Percentiles rank a stretch among this genome's conserved stretches.
Conservation (phyloP, 2,113 vertebrate species). For the Ahaetulla prasina region DNA sequence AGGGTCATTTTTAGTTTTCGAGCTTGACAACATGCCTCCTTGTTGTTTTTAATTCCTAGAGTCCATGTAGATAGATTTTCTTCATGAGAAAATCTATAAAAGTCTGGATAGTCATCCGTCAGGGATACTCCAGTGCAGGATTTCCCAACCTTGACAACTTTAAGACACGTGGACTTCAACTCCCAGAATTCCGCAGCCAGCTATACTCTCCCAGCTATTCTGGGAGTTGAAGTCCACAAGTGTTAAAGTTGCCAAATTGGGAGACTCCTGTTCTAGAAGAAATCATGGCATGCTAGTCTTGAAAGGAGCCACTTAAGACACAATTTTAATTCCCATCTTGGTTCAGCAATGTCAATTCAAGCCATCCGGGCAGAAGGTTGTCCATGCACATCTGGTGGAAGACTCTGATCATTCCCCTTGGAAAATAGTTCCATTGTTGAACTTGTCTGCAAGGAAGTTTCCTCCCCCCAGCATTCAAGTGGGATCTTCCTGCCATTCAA, state of each 20-base stretch:
- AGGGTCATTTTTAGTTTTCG: rapidly evolving
- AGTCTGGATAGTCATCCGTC: neutral
- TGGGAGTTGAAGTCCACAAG: too few species aligned
- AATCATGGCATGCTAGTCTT: neutral
- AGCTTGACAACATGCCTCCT: neutral
- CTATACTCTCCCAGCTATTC: neutral
- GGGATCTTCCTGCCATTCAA: neutral
- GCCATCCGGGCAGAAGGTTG: neutral
- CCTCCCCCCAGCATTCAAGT: neutral
- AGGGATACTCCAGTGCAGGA: too few species aligned
- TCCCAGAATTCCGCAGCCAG: neutral
- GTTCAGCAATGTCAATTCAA: neutral
- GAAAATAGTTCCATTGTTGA: neutral
- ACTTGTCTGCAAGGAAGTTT: neutral
- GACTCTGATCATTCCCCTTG: neutral
- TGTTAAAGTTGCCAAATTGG: neutral
- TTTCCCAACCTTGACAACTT: neutral
- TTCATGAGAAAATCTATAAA: neutral
- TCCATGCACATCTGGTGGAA: neutral
- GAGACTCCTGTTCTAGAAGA: neutral
- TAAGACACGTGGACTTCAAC: neutral
- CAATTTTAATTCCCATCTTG: neutral
- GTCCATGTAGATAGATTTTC: neutral
- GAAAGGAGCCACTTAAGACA: neutral
- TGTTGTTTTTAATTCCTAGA: neutral